Conservation (phyloP, 2,888 invertebrate genomes). For the Clivina fossor region DNA sequence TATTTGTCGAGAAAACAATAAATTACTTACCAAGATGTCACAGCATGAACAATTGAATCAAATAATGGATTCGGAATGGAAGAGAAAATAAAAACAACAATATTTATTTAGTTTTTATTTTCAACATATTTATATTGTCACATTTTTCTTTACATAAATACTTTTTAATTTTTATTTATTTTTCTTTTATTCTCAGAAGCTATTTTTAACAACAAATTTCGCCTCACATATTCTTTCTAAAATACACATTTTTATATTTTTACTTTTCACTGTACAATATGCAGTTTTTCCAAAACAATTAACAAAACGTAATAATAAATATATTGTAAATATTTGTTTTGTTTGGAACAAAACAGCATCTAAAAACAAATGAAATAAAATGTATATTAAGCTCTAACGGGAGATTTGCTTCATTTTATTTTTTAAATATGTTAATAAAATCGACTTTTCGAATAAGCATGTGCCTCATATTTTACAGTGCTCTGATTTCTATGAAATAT, state of each 20-base stretch:
- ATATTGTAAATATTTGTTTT: neutral
- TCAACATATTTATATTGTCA: conserved; percentile 34
- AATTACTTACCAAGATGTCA: too few relatives aligned
- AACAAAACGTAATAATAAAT: conserved; percentile 10
- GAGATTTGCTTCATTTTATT: conserved; percentile 19
- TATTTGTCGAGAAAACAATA: too few relatives aligned
- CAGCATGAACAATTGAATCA: too few relatives aligned
- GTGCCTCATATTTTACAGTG: conserved; percentile 29
- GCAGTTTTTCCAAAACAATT: too few relatives aligned
- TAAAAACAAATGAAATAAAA: conserved; percentile 25
- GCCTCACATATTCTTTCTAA: conserved; percentile 15
- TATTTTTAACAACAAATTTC: conserved; percentile 31
- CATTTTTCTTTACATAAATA: conserved; percentile 33
- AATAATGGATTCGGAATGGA: neutral
- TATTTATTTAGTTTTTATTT: conserved; percentile 28
- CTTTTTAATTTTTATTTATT: conserved; percentile 18
- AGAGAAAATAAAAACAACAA: conserved; percentile 12
- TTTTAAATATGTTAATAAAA: conserved; percentile 27
- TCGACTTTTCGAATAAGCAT: conserved; percentile 19
- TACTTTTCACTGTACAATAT: conserved; percentile 18
- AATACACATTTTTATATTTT: conserved; percentile 21
- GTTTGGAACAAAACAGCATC: conserved; percentile 5
- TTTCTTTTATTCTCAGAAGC: conserved; percentile 23
- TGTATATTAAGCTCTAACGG: conserved; percentile 11
- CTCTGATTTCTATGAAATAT: conserved; percentile 12